These are phyloP conservation scores for Aethes cnicana DNA, from an alignment of 2,888 invertebrate genomes.

Conservation along the genomic window DNA sequence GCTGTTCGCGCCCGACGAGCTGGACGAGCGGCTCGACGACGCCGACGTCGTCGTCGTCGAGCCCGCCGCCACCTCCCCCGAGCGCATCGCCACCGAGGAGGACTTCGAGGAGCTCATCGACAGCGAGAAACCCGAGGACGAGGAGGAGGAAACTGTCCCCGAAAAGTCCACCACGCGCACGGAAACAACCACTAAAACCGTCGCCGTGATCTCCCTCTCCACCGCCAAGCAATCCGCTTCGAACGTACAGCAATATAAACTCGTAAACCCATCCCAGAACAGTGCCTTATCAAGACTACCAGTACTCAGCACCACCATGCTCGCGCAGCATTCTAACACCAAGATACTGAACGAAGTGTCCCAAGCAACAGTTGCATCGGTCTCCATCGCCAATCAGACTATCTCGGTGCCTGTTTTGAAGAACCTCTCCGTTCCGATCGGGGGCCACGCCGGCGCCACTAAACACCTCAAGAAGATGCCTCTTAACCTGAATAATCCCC, in stretches of 20 bases:
- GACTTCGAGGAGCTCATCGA: constrained; percentile 86
- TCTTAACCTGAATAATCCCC: constrained; percentile 61
- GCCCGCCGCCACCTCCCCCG: constrained; percentile 82
- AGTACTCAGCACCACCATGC: constrained; percentile 59
- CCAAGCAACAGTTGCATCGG: constrained; percentile 82
- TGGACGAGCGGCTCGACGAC: constrained; percentile 79
- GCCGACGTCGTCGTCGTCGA: constrained; percentile 85
- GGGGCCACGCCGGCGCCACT: constrained; percentile 47
- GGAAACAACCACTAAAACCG: constrained; percentile 79
- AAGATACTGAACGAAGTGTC: constrained; percentile 81
- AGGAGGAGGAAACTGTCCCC: constrained; percentile 57
- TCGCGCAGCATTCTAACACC: constrained; percentile 68
- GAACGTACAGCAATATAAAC: constrained; percentile 72
- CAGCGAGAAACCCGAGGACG: constrained; percentile 82
- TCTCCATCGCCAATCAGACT: constrained; percentile 78
- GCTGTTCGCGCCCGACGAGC: constrained; percentile 84
- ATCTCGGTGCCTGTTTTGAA: constrained; percentile 77
- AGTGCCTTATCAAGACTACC: constrained; percentile 63
- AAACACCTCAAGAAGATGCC: constrained; percentile 67
- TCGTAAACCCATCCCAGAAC: constrained; percentile 59
- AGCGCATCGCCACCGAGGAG: constrained; percentile 84
- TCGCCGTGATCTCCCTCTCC: constrained; percentile 75
- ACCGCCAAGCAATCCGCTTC: constrained; percentile 67
- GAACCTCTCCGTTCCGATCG: constrained; percentile 66
- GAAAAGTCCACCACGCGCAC: constrained; percentile 73